Percentiles rank a stretch among this genome's conserved stretches.
Conservation (phyloP, 2,113 vertebrate genomes). For the Aptenodytes patagonicus region DNA sequence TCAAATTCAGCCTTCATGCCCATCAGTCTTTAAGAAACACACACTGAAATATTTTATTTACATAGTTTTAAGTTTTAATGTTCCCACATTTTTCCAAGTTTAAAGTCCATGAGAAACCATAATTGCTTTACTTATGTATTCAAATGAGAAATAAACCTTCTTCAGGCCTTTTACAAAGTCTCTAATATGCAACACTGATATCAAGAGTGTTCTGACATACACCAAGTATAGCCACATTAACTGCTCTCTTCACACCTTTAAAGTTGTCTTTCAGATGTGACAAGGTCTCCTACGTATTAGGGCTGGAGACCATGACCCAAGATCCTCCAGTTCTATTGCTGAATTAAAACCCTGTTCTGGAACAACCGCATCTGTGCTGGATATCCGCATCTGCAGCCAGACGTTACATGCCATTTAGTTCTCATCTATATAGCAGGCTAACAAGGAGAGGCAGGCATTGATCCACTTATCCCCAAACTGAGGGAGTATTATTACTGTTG, state of each 20-base stretch:
- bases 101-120: background rate
- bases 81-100: background rate
- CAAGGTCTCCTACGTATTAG: fast-evolving
- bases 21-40: background rate
- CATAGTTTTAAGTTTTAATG: fast-evolving
- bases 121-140: background rate
- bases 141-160: background rate
- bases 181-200: background rate
- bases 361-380: background rate
- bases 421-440: background rate
- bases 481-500: background rate
- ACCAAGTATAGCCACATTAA: background rate
- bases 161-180: background rate
- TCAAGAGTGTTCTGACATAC: background rate
- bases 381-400: background rate
- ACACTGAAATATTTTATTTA: background rate
- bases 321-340: background rate
- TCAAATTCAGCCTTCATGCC: background rate
- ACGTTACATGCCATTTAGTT: background rate
- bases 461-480: background rate
- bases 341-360: background rate
- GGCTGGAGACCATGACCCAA: background rate
- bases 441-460: background rate
- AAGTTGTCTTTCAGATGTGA: background rate
- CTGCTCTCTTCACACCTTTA: background rate